Evolutionary conservation across 2,888 invertebrate species (phyloP).

Genomic region (Megamerina dolium): DNA sequence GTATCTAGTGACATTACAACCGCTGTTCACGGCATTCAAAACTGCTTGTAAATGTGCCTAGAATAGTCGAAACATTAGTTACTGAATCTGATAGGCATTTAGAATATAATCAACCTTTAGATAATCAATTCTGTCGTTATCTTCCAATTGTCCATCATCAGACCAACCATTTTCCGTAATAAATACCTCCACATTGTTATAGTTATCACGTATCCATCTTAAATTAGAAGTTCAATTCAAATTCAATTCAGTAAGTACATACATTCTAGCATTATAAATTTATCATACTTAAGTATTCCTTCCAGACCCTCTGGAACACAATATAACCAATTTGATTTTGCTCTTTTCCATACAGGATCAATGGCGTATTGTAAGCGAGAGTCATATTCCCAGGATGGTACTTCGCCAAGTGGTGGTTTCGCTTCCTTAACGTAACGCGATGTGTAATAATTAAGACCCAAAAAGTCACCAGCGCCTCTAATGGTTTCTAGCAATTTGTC

Average conservation of each 20-base stretch:
- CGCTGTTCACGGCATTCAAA: conserved; percentile 31
- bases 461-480: conserved; percentile 33
- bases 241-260: not conserved
- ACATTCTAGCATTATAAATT: not conserved
- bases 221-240: conserved; percentile 44
- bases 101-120: conserved; percentile 27
- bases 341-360: conserved; percentile 32
- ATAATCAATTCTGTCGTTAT: conserved; percentile 41
- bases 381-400: conserved; percentile 55
- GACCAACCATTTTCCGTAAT: conserved; percentile 60
- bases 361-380: conserved; percentile 23
- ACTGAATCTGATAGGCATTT: no score
- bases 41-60: conserved; percentile 35
- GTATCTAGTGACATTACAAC: conserved; percentile 34
- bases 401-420: conserved; percentile 27
- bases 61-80: no score
- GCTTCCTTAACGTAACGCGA: conserved; percentile 28
- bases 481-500: conserved; percentile 24
- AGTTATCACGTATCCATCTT: conserved; percentile 54
- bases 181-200: conserved; percentile 53
- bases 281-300: conserved; percentile 24
- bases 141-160: conserved; percentile 45
- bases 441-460: conserved; percentile 38
- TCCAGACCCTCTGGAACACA: conserved; percentile 36
- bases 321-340: conserved; percentile 35